A percentile compares a stretch with the other conserved stretches of the same genome.
Conservation (phyloP, 1,140 invertebrate species). For the Drosophila paulistorum region DNA sequence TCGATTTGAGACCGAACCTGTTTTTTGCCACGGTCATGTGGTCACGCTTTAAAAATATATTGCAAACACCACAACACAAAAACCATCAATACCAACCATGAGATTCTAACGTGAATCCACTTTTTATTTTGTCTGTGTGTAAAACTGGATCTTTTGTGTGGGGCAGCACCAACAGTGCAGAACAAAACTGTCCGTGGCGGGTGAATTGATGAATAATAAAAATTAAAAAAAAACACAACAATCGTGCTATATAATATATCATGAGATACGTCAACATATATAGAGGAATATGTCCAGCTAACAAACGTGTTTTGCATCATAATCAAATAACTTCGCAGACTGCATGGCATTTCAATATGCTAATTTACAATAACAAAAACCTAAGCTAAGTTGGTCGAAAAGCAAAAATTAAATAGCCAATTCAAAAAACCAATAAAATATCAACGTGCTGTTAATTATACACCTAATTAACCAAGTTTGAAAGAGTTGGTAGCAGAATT, state of each 20-base stretch:
- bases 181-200: constrained; percentile 33
- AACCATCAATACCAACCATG: constrained; percentile 36
- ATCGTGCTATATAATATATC: constrained; percentile 7
- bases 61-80: constrained; percentile 15
- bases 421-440: constrained; percentile 13
- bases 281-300: not conserved
- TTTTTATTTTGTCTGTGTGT: constrained; percentile 26
- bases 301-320: constrained; percentile 60
- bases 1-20: constrained; percentile 34
- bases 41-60: constrained; percentile 77
- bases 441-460: constrained; percentile 42
- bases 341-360: constrained; percentile 63
- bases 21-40: constrained; percentile 50
- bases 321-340: constrained; percentile 52
- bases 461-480: constrained; percentile 27
- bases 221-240: constrained; percentile 1
- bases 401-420: constrained; percentile 15
- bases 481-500: not conserved
- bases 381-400: constrained; percentile 47
- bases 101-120: constrained; percentile 46
- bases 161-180: constrained; percentile 39
- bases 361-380: constrained; percentile 52
- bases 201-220: constrained; percentile 55
- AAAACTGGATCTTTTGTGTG: constrained; percentile 26
- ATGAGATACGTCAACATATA: not conserved